Evolutionary conservation across 2,113 vertebrate species (phyloP).

Genomic region (Pelodiscus sinensis): DNA sequence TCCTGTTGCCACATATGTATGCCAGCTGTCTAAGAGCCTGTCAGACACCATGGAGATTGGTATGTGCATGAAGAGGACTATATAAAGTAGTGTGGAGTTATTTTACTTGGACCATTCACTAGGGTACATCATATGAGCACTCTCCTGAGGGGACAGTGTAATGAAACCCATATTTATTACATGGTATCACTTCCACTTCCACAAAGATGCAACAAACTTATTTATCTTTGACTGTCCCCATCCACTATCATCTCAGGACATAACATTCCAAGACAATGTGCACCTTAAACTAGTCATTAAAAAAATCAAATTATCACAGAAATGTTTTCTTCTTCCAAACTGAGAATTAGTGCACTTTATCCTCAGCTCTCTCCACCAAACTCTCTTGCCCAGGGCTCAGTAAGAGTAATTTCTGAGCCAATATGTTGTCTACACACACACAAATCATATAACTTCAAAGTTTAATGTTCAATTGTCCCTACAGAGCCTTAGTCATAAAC

Average conservation of each 20-base stretch:
- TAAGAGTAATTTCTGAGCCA: background rate
- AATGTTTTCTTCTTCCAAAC: background rate
- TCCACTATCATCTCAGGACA: background rate
- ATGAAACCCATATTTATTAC: rapidly evolving
- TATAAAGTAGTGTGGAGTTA: background rate
- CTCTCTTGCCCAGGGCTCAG: background rate
- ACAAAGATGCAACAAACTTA: background rate
- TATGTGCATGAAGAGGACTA: background rate
- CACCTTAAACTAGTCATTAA: background rate
- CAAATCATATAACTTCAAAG: background rate
- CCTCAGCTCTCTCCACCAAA: background rate
- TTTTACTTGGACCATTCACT: background rate
- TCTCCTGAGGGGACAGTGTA: rapidly evolving
- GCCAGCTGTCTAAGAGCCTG: background rate
- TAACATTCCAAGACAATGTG: background rate
- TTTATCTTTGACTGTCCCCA: background rate
- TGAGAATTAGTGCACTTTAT: background rate
- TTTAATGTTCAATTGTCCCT: background rate
- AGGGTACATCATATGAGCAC: background rate
- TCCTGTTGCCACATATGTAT: background rate
- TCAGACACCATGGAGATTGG: background rate
- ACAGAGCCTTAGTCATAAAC: background rate
- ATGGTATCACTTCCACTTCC: background rate
- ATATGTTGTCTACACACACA: background rate
- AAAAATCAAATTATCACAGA: background rate